Evolutionary conservation across 2,888 invertebrate species (phyloP), one percentile per base, ranked within the genome.

Genomic region (Abscondita cerata): DNA sequence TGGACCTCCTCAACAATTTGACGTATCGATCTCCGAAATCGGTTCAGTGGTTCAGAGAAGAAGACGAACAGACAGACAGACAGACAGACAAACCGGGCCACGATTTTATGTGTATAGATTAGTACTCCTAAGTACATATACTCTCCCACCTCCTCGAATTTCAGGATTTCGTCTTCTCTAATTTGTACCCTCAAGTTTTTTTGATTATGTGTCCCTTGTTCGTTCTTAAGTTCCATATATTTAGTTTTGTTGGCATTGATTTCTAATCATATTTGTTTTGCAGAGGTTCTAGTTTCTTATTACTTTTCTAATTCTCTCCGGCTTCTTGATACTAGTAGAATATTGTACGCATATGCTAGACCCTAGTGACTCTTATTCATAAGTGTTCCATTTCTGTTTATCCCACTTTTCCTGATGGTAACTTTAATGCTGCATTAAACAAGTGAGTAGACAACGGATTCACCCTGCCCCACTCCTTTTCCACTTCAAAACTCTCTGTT

Each of bases 351-450:
- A 18, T 46, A 18, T 18, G 46, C 19, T 1, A 18, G 19, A 20
- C 46, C 3, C 46, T 46, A 20, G 46, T 18, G 19, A 18, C 46
- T 46, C 8, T 16, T 46, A 20, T 18, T 46, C 8, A 19, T 11
- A 12, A 46, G 46, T 11, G 19, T 46, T 46, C 46, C 46, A 20
- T 13, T 46, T 16, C 41, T 46, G 19, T 46, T 46, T 46, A 46
- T 46, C 46, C 20, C 19, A 11, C 46, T 46, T 46, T 46, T 46
- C 9, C 46, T 46, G 46, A 46, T 46, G 16, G 4, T 18, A 13
- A 16, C 5, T 46, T 46, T 18, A 11, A 16, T 18, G 46, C 46
- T 46, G 12, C 19, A 20, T 46, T 46, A 46, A 18, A 46, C 13
- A 18, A 12, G 15, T 19, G 19, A 8, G 19, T 46, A 2, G 19